These are phyloP conservation scores for Stenolophus ochropezus DNA, from an alignment of 2,888 invertebrate species.

Conservation along the genomic window DNA sequence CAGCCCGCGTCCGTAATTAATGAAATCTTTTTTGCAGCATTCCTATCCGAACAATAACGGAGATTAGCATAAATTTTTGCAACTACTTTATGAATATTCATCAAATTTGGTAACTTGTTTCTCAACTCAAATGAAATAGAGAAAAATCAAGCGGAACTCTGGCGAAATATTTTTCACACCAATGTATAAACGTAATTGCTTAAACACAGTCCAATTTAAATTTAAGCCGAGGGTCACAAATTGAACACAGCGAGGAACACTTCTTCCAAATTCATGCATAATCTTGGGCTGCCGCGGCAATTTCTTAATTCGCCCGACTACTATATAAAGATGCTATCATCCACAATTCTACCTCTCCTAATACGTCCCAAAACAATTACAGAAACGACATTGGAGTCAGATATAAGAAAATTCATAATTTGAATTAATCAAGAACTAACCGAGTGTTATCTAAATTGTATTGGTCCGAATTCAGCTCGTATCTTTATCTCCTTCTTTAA, in stretches of 20 bases:
- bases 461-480: too few relatives aligned
- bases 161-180: slow-evolving; percentile 5
- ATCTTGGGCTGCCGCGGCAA: slow-evolving; percentile 7
- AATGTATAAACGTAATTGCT: slow-evolving; percentile 23
- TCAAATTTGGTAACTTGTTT: slow-evolving; percentile 14
- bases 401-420: too few relatives aligned
- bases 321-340: not conserved
- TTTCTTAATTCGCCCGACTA: slow-evolving; percentile 8
- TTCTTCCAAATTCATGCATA: slow-evolving; percentile 39
- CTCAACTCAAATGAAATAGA: slow-evolving; percentile 12
- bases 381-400: too few relatives aligned
- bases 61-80: slow-evolving; percentile 18
- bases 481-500: too few relatives aligned
- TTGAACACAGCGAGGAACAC: slow-evolving; percentile 15
- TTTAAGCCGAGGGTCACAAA: slow-evolving; percentile 25
- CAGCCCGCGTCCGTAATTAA: not conserved
- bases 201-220: slow-evolving; percentile 31
- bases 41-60: not conserved
- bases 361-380: not conserved
- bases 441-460: too few relatives aligned
- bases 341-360: not conserved
- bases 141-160: not conserved
- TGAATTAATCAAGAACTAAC: too few relatives aligned
- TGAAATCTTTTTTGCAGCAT: not conserved
- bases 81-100: slow-evolving; percentile 21